Percentiles rank a stretch among this genome's conserved stretches.
phyloP scores from a whole-genome alignment of 2,797 vertebrate genomes.

The Allobates femoralis region DNA sequence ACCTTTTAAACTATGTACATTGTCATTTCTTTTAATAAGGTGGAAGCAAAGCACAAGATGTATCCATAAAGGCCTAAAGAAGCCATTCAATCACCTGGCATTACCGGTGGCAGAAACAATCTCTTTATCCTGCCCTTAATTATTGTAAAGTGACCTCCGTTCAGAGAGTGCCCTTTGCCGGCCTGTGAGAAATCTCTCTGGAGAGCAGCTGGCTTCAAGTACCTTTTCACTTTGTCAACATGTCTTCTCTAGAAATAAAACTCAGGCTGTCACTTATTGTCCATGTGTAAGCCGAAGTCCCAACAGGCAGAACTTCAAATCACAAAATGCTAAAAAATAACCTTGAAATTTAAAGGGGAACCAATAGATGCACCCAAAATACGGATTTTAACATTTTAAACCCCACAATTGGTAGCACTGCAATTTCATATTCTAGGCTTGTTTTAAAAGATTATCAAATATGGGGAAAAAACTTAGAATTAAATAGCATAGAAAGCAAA shows the following conservation, averaged over 20 bases:
- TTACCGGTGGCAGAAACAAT: slow-evolving; percentile 57
- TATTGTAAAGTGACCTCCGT: slow-evolving; percentile 59
- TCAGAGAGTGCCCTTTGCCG: slow-evolving; percentile 51
- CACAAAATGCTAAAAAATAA: neutral
- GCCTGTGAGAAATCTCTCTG: slow-evolving; percentile 49
- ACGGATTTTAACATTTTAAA: neutral
- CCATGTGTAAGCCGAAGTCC: slow-evolving; percentile 3
- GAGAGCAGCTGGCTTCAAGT: slow-evolving; percentile 46
- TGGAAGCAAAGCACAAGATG: slow-evolving; percentile 29
- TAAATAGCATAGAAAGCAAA: too few species aligned
- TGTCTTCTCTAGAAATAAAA: slow-evolving; percentile 50
- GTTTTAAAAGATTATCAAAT: neutral
- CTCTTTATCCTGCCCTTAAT: slow-evolving; percentile 62
- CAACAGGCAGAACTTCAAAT: slow-evolving; percentile 10
- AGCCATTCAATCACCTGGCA: slow-evolving; percentile 55
- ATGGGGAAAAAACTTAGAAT: too few species aligned
- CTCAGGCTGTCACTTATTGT: slow-evolving; percentile 51
- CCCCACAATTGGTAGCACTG: neutral
- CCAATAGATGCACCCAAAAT: neutral
- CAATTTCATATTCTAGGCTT: neutral
- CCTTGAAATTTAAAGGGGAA: neutral
- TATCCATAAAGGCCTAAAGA: slow-evolving; percentile 12
- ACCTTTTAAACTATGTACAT: slow-evolving; percentile 59
- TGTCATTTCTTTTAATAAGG: slow-evolving; percentile 31
- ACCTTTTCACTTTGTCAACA: slow-evolving; percentile 57